Evolutionary conservation across 2,888 invertebrate species (phyloP).

Genomic region (Orchesellides sinensis): DNA sequence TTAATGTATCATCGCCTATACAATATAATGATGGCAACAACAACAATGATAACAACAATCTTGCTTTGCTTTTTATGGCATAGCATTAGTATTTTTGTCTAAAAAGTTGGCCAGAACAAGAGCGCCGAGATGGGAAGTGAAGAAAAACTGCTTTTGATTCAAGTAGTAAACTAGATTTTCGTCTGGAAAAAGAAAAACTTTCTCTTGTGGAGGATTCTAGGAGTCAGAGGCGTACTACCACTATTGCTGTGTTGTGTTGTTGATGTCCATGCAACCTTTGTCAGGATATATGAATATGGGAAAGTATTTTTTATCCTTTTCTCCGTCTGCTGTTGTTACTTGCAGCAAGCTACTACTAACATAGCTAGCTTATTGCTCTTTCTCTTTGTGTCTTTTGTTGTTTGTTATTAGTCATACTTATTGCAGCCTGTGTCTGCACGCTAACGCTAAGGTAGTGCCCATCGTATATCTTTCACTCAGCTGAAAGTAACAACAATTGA

Average conservation of each 20-base stretch:
- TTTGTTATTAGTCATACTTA: neutral
- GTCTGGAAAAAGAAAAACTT: conserved; percentile 22
- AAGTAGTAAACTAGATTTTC: conserved; percentile 34
- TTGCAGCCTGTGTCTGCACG: too few relatives aligned
- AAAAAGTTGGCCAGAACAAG: conserved; percentile 31
- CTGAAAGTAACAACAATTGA: conserved; percentile 30
- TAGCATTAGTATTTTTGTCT: conserved; percentile 24
- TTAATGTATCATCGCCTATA: conserved; percentile 57
- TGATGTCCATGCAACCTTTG: conserved; percentile 18
- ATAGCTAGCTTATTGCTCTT: conserved; percentile 25
- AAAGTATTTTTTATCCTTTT: conserved; percentile 19
- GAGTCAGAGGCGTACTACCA: neutral
- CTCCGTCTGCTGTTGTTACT: neutral
- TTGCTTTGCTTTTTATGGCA: conserved; percentile 10
- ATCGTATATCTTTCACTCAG: neutral
- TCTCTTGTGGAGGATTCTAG: conserved; percentile 7
- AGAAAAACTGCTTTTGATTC: conserved; percentile 29
- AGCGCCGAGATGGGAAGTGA: conserved; percentile 34
- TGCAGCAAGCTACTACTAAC: neutral
- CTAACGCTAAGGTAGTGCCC: neutral
- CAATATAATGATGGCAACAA: conserved; percentile 38
- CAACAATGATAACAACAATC: conserved; percentile 41
- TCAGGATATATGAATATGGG: conserved; percentile 39
- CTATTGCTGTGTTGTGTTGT: neutral
- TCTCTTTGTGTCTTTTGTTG: neutral